A percentile compares a stretch with the other conserved stretches of the same genome.
Conservation (phyloP, 1,140 invertebrate genomes). For the Sitophilus oryzae region DNA sequence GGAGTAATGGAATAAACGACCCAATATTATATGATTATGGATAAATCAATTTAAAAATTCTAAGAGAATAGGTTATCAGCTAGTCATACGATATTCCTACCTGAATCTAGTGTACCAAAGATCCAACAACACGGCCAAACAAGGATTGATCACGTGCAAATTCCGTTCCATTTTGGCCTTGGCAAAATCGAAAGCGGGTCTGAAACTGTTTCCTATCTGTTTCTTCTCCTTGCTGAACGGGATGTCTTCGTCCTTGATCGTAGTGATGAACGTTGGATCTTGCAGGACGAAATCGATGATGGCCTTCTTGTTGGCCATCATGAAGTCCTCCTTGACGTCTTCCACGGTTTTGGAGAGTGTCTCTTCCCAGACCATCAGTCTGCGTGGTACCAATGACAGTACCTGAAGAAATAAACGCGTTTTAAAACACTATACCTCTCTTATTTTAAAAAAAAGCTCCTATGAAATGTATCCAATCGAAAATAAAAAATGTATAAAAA, state of each 20-base stretch:
- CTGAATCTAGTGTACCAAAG: conserved; percentile 75
- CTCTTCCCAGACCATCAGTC: conserved; percentile 53
- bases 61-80: no score
- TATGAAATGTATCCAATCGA: no score
- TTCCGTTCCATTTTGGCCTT: conserved; percentile 52
- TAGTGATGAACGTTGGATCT: conserved; percentile 56
- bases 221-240: conserved; percentile 55
- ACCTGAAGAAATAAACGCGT: conserved; percentile 45
- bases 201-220: conserved; percentile 59
- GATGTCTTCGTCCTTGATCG: conserved; percentile 43
- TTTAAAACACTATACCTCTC: no score
- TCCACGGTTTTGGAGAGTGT: conserved; percentile 52
- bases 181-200: conserved; percentile 48
- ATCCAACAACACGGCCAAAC: conserved; percentile 71
- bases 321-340: conserved; percentile 72
- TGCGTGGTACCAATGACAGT: conserved; percentile 46
- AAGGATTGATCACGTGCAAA: conserved; percentile 75
- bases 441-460: no score
- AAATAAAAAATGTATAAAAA: no score
- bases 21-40: no score
- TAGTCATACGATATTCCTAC: conserved; percentile 52
- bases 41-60: no score
- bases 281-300: conserved; percentile 82
- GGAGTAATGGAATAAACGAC: no score
- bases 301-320: conserved; percentile 80